Conservation (phyloP, 23 tunicate genomes). For the Halocynthia aurantium region DNA sequence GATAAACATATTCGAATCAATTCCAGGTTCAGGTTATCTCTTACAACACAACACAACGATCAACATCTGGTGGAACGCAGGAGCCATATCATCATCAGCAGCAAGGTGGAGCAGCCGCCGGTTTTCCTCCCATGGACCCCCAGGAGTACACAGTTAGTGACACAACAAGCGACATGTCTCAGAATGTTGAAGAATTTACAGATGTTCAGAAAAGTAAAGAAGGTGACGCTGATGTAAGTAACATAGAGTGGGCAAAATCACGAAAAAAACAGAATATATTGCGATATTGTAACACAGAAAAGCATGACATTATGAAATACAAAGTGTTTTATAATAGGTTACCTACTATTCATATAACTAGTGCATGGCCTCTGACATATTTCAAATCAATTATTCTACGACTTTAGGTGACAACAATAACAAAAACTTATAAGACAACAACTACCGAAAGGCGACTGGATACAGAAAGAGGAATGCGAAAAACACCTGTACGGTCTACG, state of each 20-base stretch:
- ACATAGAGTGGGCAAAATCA: neutral
- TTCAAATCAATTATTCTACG: neutral
- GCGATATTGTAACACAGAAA: neutral
- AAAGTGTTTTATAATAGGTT: neutral
- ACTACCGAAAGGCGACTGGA: constrained; percentile 75
- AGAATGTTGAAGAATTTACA: constrained; percentile 62
- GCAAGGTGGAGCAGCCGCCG: constrained; percentile 1
- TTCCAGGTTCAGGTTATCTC: constrained; percentile 76
- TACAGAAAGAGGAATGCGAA: constrained; percentile 52
- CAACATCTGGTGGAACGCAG: constrained; percentile 7
- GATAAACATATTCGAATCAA: neutral
- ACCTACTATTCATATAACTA: neutral
- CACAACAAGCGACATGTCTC: constrained; percentile 49
- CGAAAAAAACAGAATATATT: neutral
- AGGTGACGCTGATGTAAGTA: constrained; percentile 85
- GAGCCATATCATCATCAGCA: constrained; percentile 8
- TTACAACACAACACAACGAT: constrained; percentile 62
- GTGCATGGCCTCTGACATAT: neutral
- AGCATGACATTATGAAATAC: neutral
- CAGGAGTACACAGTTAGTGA: constrained; percentile 53
- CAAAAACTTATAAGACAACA: constrained; percentile 78
- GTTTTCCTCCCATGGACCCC: constrained; percentile 7
- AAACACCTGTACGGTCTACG: neutral
- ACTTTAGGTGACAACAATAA: constrained; percentile 79
- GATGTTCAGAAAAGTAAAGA: constrained; percentile 80